Conservation (phyloP, 2,113 vertebrate genomes). For the Arothron firmamentum region DNA sequence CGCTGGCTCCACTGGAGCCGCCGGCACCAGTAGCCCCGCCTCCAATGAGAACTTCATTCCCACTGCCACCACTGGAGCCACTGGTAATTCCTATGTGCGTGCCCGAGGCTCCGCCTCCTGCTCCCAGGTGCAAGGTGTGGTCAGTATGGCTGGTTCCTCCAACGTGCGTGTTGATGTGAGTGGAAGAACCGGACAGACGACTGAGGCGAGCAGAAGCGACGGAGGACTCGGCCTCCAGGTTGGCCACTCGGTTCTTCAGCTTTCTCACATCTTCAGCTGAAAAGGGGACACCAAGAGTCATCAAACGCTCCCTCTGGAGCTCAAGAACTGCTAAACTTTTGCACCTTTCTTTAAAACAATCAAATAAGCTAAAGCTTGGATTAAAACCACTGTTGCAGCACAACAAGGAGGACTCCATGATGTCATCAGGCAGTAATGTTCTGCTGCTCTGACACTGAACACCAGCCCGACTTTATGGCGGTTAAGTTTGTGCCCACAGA, state of each 20-base stretch:
- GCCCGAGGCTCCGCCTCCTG: conserved; percentile 8
- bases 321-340: background rate
- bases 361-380: background rate
- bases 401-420: conserved; percentile 30
- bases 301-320: background rate
- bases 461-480: conserved; percentile 40
- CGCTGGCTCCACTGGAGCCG: background rate
- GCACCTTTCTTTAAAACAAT: no score
- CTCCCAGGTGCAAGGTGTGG: conserved; percentile 20
- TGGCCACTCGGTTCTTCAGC: conserved; percentile 81
- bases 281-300: background rate
- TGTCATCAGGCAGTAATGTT: conserved; percentile 43
- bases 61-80: background rate
- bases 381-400: conserved; percentile 13
- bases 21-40: background rate
- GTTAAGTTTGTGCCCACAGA: conserved; percentile 26
- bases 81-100: background rate
- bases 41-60: background rate
- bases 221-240: conserved; percentile 70
- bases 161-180: conserved; percentile 32
- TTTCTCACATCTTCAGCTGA: conserved; percentile 88
- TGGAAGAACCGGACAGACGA: conserved; percentile 11
- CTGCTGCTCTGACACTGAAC: conserved; percentile 40
- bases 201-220: conserved; percentile 15
- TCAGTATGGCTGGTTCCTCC: conserved; percentile 16